phyloP scores from a whole-genome alignment of 2,797 vertebrate species.

The Sylvia borin region DNA sequence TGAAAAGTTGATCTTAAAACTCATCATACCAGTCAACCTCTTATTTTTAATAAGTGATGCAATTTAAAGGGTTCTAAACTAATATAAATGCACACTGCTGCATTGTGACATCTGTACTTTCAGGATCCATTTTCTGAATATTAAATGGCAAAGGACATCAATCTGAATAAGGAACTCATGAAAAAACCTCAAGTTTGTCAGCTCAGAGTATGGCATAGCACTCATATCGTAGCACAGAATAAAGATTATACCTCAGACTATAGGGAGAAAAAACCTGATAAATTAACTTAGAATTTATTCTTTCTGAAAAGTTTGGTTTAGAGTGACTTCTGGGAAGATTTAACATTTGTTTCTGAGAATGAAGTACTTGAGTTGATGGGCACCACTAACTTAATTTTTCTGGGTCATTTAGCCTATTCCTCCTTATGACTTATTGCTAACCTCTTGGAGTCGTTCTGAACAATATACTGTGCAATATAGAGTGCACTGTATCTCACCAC shows the following conservation, averaged over 20 bases:
- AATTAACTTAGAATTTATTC: neutral
- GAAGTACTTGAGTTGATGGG: neutral
- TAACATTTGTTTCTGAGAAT: neutral
- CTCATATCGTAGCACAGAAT: neutral
- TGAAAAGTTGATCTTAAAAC: neutral
- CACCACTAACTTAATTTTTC: conserved; percentile 14
- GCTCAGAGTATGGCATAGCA: neutral
- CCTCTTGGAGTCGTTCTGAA: neutral
- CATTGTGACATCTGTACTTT: neutral
- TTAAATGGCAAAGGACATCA: neutral
- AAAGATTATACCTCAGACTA: neutral
- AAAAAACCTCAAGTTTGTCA: neutral
- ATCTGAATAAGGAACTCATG: neutral
- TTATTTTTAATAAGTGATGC: neutral
- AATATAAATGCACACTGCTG: neutral
- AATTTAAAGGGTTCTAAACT: neutral
- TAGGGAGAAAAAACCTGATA: neutral
- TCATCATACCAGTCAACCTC: neutral
- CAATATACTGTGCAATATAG: neutral
- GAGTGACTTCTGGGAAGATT: neutral
- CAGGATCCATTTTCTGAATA: neutral
- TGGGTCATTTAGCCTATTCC: conserved; percentile 2
- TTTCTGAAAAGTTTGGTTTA: neutral
- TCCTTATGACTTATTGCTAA: neutral
- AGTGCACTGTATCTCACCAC: neutral